Evolutionary conservation across 2,113 vertebrate species (phyloP).

Genomic region (Ictidomys tridecemlineatus): DNA sequence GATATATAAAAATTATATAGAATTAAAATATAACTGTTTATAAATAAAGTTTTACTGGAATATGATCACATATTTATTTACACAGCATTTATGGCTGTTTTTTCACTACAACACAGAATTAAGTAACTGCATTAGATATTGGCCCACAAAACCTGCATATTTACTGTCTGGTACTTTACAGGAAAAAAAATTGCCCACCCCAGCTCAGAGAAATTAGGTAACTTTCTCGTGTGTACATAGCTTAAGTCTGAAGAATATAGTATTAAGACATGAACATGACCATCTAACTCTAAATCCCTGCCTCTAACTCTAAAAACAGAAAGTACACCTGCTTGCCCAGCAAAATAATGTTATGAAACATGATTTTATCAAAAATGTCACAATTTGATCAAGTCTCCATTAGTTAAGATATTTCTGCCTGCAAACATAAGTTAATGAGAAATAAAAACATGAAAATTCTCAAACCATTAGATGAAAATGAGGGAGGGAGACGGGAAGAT

Average conservation of each 20-base stretch:
- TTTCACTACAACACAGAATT: background rate
- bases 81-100: background rate
- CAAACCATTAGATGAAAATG: background rate
- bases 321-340: background rate
- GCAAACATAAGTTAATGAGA: background rate
- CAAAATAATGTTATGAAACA: background rate
- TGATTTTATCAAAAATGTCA: background rate
- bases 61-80: background rate
- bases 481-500: background rate
- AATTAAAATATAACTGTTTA: no score
- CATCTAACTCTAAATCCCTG: no score
- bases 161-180: background rate
- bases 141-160: background rate
- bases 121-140: no score
- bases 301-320: background rate
- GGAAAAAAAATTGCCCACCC: background rate
- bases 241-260: background rate
- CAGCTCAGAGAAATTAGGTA: background rate
- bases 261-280: background rate
- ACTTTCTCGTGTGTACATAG: background rate
- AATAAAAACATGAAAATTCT: background rate
- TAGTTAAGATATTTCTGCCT: background rate
- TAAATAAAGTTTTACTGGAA: background rate
- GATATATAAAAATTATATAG: background rate
- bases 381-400: background rate